A percentile compares a stretch with the other conserved stretches of the same genome.
Conservation (phyloP, 1,140 invertebrate species). For the Trachelipus rathkii region DNA sequence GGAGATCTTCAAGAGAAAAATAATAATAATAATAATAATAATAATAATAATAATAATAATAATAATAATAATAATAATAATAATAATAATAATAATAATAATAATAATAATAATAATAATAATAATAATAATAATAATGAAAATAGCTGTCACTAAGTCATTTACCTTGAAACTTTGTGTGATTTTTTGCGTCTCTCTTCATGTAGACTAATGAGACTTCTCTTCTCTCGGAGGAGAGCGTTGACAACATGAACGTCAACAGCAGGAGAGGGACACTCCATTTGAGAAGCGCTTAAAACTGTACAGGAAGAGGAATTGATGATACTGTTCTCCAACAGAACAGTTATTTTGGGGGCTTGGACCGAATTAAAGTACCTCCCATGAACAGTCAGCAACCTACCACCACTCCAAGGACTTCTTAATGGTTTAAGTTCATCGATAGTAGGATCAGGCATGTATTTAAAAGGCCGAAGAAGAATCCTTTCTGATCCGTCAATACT, state of each 20-base stretch:
- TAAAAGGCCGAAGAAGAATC: constrained; percentile 65
- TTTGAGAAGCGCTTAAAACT: constrained; percentile 51
- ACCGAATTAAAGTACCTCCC: constrained; percentile 87
- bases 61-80: not conserved
- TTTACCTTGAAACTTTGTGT: constrained; percentile 55
- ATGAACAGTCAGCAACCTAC: constrained; percentile 85
- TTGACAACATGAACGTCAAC: constrained; percentile 46
- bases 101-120: not conserved
- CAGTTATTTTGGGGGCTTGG: constrained; percentile 43
- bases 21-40: not conserved
- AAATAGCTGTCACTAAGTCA: not conserved
- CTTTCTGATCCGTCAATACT: constrained; percentile 78
- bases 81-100: not conserved
- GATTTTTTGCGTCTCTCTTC: constrained; percentile 54
- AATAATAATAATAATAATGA: not conserved
- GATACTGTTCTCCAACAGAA: constrained; percentile 37
- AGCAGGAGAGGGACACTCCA: constrained; percentile 55
- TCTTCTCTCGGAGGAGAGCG: constrained; percentile 34
- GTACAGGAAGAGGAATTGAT: constrained; percentile 50
- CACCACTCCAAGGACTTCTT: constrained; percentile 83
- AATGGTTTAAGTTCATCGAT: constrained; percentile 87
- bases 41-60: not conserved
- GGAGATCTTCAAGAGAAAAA: constrained; percentile 27
- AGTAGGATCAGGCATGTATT: constrained; percentile 85
- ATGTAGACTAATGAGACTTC: constrained; percentile 34